phyloP scores from a whole-genome alignment of 37 sponge, comb jelly and placozoan species.

The Geodia barretti region DNA sequence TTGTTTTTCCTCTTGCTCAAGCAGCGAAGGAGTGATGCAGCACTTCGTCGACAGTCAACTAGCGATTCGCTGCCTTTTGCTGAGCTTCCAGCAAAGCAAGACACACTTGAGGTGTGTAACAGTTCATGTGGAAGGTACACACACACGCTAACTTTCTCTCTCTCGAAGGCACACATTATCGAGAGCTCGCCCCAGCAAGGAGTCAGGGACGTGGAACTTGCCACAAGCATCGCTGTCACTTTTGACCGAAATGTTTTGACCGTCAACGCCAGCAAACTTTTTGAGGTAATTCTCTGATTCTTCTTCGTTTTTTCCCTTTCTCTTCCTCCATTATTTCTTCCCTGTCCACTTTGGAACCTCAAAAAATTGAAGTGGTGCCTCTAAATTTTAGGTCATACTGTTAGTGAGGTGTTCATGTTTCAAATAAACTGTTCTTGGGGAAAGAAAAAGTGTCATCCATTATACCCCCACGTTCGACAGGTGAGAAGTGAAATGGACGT shows the following conservation, averaged over 20 bases:
- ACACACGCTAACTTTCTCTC: not conserved
- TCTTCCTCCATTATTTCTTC: not conserved
- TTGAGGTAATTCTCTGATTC: constrained; percentile 51
- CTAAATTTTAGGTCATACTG: not conserved
- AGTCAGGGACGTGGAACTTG: constrained; percentile 20
- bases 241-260: constrained; percentile 64
- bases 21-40: too few species aligned
- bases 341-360: not conserved
- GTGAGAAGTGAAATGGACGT: not conserved
- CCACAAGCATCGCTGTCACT: constrained; percentile 17
- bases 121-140: not conserved
- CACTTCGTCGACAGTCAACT: not conserved
- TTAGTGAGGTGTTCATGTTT: too few species aligned
- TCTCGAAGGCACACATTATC: constrained; percentile 22
- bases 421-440: too few species aligned
- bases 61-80: not conserved
- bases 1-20: too few species aligned
- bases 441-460: too few species aligned
- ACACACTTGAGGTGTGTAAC: not conserved
- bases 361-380: not conserved
- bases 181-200: constrained; percentile 22
- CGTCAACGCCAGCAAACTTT: constrained; percentile 57
- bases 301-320: not conserved
- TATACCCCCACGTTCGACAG: not conserved
- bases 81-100: constrained; percentile 7